Evolutionary conservation across 2,113 vertebrate genomes (phyloP).

Genomic region (Dipodomys spectabilis): DNA sequence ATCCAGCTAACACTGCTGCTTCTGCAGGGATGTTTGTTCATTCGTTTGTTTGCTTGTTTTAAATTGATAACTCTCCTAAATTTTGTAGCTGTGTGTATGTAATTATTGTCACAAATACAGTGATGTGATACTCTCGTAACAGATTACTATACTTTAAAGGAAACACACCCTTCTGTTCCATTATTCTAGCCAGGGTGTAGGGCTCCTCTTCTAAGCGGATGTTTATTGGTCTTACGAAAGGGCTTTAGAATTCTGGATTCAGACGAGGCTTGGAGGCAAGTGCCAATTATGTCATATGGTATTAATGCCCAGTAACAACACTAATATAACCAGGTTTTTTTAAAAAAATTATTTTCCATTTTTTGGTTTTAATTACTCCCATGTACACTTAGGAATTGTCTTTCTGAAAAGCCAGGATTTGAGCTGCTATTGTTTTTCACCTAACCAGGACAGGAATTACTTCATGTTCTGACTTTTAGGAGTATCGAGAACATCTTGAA

Average conservation of each 20-base stretch:
- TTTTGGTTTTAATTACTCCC: constrained; percentile 64
- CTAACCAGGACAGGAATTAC: constrained; percentile 2
- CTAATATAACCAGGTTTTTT: constrained; percentile 34
- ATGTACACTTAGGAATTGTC: constrained; percentile 43
- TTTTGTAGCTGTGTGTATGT: constrained; percentile 56
- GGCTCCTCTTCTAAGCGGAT: constrained; percentile 53
- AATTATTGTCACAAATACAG: constrained; percentile 58
- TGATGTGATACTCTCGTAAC: constrained; percentile 60
- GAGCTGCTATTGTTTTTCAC: neutral
- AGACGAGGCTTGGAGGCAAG: constrained; percentile 40
- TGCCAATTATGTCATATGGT: constrained; percentile 65
- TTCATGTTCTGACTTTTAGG: constrained; percentile 56
- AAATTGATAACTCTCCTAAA: neutral
- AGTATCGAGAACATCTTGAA: neutral
- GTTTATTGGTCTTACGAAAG: constrained; percentile 70
- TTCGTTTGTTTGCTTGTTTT: neutral
- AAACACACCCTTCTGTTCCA: constrained; percentile 61
- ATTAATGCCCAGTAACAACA: constrained; percentile 62
- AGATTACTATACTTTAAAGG: constrained; percentile 65
- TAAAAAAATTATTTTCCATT: constrained; percentile 65
- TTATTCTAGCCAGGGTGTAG: constrained; percentile 43
- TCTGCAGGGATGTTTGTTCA: neutral
- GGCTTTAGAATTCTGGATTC: constrained; percentile 51
- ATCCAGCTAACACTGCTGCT: neutral
- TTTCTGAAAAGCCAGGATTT: constrained; percentile 45